Conservation (phyloP, 2,797 vertebrate genomes). For the Silurus aristotelis region DNA sequence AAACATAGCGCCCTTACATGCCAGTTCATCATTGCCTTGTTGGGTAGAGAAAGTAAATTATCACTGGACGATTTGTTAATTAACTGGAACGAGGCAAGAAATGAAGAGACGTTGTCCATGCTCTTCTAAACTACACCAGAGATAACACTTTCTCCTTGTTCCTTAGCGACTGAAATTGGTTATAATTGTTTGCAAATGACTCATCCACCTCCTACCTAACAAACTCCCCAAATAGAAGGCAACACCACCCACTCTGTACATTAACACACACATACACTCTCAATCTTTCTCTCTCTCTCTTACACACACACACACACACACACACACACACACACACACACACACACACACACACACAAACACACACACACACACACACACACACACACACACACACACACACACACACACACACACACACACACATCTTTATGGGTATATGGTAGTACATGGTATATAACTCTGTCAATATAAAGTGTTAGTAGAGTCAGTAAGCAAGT, state of each 20-base stretch:
- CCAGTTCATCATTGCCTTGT: neutral
- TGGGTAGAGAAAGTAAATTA: constrained; percentile 44
- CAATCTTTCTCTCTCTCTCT: constrained; percentile 6
- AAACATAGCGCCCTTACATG: neutral
- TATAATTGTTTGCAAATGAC: constrained; percentile 62
- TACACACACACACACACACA: constrained; percentile 25
- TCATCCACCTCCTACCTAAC: constrained; percentile 60
- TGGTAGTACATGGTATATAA: neutral
- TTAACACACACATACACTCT: constrained; percentile 27
- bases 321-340: constrained; percentile 27
- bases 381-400: neutral
- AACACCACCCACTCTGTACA: constrained; percentile 59
- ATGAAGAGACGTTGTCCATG: constrained; percentile 31
- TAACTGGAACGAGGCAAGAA: constrained; percentile 42
- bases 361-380: constrained; percentile 1
- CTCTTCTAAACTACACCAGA: constrained; percentile 41
- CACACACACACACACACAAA: neutral
- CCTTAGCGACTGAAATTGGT: constrained; percentile 61
- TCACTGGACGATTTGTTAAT: constrained; percentile 44
- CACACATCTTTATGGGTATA: neutral
- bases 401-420: constrained; percentile 7
- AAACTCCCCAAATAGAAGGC: constrained; percentile 61
- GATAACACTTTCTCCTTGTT: constrained; percentile 57
- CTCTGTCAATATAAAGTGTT: neutral
- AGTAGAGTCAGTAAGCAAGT: neutral